Conservation (phyloP, 2,888 invertebrate genomes). For the Shargacucullia verbasci region DNA sequence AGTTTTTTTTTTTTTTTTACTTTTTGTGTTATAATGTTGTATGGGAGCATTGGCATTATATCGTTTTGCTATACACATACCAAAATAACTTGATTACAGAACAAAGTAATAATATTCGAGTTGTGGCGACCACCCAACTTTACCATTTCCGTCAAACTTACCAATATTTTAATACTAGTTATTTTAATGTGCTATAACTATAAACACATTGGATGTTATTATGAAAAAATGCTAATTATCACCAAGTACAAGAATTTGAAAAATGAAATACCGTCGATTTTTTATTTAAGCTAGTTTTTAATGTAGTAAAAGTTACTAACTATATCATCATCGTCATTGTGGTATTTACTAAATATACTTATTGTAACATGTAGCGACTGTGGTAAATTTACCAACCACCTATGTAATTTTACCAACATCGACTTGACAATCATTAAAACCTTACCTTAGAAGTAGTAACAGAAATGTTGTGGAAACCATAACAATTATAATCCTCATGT, state of each 20-base stretch:
- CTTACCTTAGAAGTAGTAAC: no score
- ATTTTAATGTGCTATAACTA: slow-evolving; percentile 7
- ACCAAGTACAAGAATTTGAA: slow-evolving; percentile 2
- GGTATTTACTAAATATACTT: no score
- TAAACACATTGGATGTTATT: slow-evolving; percentile 3
- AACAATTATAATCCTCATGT: no score
- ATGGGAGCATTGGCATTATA: slow-evolving; percentile 36
- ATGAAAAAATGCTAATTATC: slow-evolving; percentile 14
- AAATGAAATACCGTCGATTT: no score
- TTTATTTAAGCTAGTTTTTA: no score
- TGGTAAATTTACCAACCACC: no score
- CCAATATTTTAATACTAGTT: not conserved
- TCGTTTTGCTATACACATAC: not conserved
- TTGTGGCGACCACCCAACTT: slow-evolving; percentile 2
- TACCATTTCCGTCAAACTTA: slow-evolving; percentile 4
- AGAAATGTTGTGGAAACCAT: no score
- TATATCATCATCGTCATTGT: no score
- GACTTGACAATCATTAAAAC: no score
- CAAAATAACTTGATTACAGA: not conserved
- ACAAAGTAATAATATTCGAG: slow-evolving; percentile 5
- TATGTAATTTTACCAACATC: no score
- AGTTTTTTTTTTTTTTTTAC: slow-evolving; percentile 27
- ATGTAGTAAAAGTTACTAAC: no score
- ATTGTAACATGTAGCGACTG: no score
- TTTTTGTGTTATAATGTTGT: slow-evolving; percentile 14